Evolutionary conservation across 2,888 invertebrate genomes (phyloP), one percentile per base, ranked within the genome.

Genomic region (Altica lythri): DNA sequence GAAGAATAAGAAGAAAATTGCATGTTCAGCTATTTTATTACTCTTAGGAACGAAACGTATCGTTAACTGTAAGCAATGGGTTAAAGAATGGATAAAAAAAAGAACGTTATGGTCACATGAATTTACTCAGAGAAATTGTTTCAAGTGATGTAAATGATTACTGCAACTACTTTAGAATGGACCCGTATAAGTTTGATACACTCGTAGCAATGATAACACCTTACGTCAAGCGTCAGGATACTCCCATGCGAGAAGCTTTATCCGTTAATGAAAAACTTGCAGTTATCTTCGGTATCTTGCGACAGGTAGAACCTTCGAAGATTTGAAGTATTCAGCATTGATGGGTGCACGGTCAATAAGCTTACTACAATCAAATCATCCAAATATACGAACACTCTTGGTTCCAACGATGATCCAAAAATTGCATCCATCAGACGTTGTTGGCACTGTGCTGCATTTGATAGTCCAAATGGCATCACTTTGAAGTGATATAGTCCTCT

Each of bases 111-210:
- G n/a, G n/a, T n/a, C n/a, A n/a, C n/a, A n/a, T n/a, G n/a, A n/a
- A n/a, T n/a, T n/a, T n/a, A 18, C 18, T 48, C 17, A 29, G 29
- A 29, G 38, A 38, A 48, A 48, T 48, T 12, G 29, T 27, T 29
- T 12, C 8, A 9, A 17, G 38, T 3, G 32, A 53, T 22, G 18
- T 29, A 12, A 13, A 35, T 32, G 53, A 47, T 35, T 47, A 40
- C 35, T 47, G 25, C 14, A 53, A 53, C 29, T 48, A 48, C 25
- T 43, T 53, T 30, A 34, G 53, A 34, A 53, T 47, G 53, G 43
- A 48, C 43, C 32, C 34, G 35, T 25, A 43, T 14, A 47, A 42
- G 8, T 43, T 43, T 47, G 9, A 53, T 42, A 53, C 22, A 35
- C 16, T 53, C 10, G n/a, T 53, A 34, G 8, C 22, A 53, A 25